Evolutionary conservation across 2,113 vertebrate species (phyloP).

Genomic region (Heterocephalus glaber): DNA sequence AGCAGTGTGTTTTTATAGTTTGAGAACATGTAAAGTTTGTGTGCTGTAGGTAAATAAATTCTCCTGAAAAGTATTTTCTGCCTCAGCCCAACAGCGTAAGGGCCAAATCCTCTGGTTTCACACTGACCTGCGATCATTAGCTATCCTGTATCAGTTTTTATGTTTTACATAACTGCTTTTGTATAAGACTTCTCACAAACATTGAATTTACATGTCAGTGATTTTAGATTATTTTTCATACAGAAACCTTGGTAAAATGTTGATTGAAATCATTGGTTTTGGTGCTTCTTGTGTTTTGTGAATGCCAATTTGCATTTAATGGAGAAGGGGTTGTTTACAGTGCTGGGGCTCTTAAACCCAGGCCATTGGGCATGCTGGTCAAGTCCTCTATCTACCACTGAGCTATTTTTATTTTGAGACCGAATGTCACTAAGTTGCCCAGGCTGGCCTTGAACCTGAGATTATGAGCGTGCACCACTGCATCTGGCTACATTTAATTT

Average conservation of each 20-base stretch:
- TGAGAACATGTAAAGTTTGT: not conserved
- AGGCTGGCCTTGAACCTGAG: not conserved
- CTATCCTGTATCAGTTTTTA: conserved; percentile 1
- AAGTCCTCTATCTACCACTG: not conserved
- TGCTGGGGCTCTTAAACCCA: not conserved
- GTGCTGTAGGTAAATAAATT: conserved; percentile 12
- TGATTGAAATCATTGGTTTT: conserved; percentile 12
- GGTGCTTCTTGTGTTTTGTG: conserved; percentile 35
- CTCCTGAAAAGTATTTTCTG: not conserved
- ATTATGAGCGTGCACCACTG: not conserved
- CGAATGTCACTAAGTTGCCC: not conserved
- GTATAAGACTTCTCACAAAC: conserved; percentile 37
- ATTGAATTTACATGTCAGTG: not conserved
- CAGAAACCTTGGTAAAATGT: conserved; percentile 22
- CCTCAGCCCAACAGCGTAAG: not conserved
- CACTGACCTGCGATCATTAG: not conserved
- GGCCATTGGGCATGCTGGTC: not conserved
- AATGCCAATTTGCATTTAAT: not conserved
- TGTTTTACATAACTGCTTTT: conserved; percentile 68
- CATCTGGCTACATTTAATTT: not conserved
- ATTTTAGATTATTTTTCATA: not conserved
- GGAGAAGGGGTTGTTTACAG: not conserved
- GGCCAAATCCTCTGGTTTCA: not conserved
- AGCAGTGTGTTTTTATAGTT: not conserved
- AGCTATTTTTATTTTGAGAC: not conserved